A percentile compares a stretch with the other conserved stretches of the same genome.
phyloP scores from a whole-genome alignment of 1,140 invertebrate genomes.

The Physella acuta region DNA sequence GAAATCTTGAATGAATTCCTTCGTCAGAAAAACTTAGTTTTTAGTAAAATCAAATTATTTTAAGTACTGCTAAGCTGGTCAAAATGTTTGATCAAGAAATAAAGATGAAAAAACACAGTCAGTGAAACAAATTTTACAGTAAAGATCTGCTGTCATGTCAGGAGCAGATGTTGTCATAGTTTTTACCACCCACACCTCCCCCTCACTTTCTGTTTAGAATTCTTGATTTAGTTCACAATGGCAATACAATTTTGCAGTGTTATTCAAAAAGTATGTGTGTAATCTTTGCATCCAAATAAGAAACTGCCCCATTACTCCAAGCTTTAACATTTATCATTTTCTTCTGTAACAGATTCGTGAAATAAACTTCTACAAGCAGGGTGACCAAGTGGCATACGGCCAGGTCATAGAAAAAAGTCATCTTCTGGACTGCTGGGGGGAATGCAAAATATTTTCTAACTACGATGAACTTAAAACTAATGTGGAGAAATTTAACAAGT shows the following conservation, averaged over 20 bases:
- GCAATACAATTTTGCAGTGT: background rate
- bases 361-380: slow-evolving; percentile 82
- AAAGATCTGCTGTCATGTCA: too few relatives aligned
- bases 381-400: slow-evolving; percentile 78
- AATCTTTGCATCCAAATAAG: background rate
- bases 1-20: slow-evolving; percentile 53
- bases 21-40: background rate
- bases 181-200: background rate
- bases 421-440: slow-evolving; percentile 77
- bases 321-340: background rate
- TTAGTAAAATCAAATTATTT: too few relatives aligned
- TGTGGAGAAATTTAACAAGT: slow-evolving; percentile 50
- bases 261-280: background rate
- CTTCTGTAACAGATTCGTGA: slow-evolving; percentile 58
- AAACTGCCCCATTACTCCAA: background rate
- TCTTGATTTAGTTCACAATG: background rate
- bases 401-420: slow-evolving; percentile 77
- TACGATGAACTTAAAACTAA: slow-evolving; percentile 61
- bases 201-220: background rate
- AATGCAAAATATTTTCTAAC: slow-evolving; percentile 73
- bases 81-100: too few relatives aligned
- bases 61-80: too few relatives aligned
- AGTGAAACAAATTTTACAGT: too few relatives aligned
- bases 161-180: too few relatives aligned
- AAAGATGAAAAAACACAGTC: too few relatives aligned